These are phyloP conservation scores for Lamproptera curius DNA, from an alignment of 2,888 invertebrate species.

Conservation along the genomic window DNA sequence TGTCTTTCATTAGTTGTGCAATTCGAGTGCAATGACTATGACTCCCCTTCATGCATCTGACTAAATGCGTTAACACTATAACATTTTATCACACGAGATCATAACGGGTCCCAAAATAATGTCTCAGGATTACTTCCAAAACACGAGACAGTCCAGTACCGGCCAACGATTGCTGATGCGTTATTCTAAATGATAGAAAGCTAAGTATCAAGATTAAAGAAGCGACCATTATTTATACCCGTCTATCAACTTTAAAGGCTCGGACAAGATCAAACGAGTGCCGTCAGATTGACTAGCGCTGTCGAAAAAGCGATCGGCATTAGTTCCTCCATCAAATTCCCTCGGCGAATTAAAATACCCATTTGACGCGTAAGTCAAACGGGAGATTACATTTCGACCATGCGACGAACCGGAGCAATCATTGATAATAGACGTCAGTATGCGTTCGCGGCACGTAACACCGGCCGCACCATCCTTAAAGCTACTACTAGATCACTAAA, in stretches of 20 bases:
- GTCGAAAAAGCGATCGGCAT: not conserved
- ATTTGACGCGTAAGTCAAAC: too few relatives aligned
- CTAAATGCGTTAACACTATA: constrained; percentile 26
- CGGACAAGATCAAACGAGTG: not conserved
- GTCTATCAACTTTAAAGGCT: constrained; percentile 10
- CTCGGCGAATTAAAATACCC: too few relatives aligned
- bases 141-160: constrained; percentile 64
- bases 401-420: too few relatives aligned
- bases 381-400: too few relatives aligned
- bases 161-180: constrained; percentile 63
- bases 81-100: constrained; percentile 52
- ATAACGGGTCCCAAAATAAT: constrained; percentile 60
- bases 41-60: constrained; percentile 50
- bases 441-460: constrained; percentile 44
- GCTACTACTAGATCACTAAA: constrained; percentile 73
- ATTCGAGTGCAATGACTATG: constrained; percentile 55
- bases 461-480: constrained; percentile 68
- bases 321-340: too few relatives aligned
- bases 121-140: too few relatives aligned
- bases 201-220: constrained; percentile 43
- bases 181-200: constrained; percentile 56
- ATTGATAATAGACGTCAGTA: too few relatives aligned
- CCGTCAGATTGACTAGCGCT: not conserved
- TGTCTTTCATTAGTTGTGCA: constrained; percentile 52
- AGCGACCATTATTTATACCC: constrained; percentile 18